Base-by-base conservation (phyloP, 2,797 vertebrate species). In the Chromobotia macracanthus region DNA sequence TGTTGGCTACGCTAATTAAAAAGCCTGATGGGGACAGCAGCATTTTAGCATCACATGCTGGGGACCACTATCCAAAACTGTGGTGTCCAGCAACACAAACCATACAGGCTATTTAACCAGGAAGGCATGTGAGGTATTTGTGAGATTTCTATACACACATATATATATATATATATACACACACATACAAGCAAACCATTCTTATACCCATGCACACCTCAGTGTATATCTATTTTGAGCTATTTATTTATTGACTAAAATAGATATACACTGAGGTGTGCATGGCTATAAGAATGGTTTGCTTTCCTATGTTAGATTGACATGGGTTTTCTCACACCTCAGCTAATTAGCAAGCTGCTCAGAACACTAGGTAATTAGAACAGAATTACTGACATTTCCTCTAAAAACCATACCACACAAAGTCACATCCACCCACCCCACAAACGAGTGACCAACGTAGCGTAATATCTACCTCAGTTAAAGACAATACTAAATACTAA, bases 281-380 rank as follows among this genome's bases (percentile, higher is more conserved):
- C 2, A 28, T 68, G 55, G 72, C 72, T 13, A 28, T 69, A 73
- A 77, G 74, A 58, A 69, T 68, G 84, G 83, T 75, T 83, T 78
- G 84, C 79, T 77, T 31, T 86, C 85, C 82, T 80, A 51, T 70
- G 16, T 71, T 77, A 91, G 89, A 91, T 87, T 90, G n/a, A n/a
- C n/a, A 79, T 79, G 72, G 63, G 81, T 86, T 87, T 84, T 83
- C 84, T 87, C 82, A 89, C 87, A 91, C 83, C 85, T 89, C 85
- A 55, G 85, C 85, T 92, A 92, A 93, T 93, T 91, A 92, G 89
- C 86, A 86, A 28, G 69, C 75, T 41, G 85, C 89, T 91, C 86
- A 83, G 87, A 89, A 89, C 87, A 78, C 79, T 67, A 60, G 84
- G 89, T 93, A 91, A 93, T 93, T 91, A 90, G 88, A 90, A 89